phyloP scores from a whole-genome alignment of 2,888 invertebrate species.

The Dasysyrphus tricinctus region DNA sequence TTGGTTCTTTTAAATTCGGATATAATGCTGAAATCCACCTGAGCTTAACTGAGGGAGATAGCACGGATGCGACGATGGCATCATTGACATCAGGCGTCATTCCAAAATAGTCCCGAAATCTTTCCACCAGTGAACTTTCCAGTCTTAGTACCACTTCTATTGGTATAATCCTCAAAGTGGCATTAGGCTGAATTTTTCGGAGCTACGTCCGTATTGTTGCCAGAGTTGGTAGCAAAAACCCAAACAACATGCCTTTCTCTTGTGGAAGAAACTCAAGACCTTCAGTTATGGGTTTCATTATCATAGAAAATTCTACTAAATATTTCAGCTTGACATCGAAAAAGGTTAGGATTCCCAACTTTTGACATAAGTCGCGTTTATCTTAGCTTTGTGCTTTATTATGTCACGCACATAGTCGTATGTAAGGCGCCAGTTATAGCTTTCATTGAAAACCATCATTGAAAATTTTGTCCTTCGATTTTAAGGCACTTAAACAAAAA shows the following conservation, averaged over 20 bases:
- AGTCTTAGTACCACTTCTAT: not conserved
- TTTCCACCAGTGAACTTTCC: not conserved
- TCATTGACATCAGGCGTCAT: not conserved
- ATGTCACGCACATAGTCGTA: no score
- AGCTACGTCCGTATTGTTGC: not conserved
- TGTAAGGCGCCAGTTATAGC: no score
- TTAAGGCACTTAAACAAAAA: no score
- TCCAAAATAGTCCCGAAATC: slow-evolving; percentile 1
- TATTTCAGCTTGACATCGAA: not conserved
- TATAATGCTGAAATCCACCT: slow-evolving; percentile 18
- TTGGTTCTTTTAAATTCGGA: not conserved
- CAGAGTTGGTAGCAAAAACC: slow-evolving; percentile 18
- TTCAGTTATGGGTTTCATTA: not conserved
- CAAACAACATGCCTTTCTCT: not conserved
- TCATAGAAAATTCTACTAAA: slow-evolving; percentile 1
- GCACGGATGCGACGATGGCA: slow-evolving; percentile 3
- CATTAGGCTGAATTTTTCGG: no score
- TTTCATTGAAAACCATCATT: no score
- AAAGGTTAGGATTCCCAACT: no score
- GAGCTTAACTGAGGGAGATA: slow-evolving; percentile 13
- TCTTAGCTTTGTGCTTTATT: no score
- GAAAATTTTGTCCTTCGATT: no score
- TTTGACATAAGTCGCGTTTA: no score
- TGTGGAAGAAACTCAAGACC: not conserved
- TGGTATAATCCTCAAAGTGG: not conserved